A percentile compares a stretch with the other conserved stretches of the same genome.
Evolutionary conservation across 2,113 vertebrate genomes (phyloP).

Genomic region (Romanogobio albipinnatus): DNA sequence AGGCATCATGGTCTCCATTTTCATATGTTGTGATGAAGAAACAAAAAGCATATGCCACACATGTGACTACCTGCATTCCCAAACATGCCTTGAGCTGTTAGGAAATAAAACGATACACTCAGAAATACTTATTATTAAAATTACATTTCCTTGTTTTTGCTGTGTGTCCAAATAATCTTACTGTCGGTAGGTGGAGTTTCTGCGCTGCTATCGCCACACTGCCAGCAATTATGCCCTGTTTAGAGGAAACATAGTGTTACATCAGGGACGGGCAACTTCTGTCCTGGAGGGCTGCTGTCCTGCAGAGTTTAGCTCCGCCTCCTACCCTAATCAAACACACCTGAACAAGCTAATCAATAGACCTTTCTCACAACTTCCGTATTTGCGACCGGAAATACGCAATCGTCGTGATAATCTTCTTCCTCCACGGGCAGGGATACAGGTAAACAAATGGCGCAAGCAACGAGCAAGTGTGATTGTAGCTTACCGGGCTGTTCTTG

Average conservation of each 20-base stretch:
- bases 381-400: no score
- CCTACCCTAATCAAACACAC: no score
- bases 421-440: no score
- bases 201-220: slow-evolving; percentile 69
- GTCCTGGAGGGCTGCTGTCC: no score
- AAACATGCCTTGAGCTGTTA: slow-evolving; percentile 73
- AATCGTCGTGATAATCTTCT: no score
- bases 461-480: no score
- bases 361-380: no score
- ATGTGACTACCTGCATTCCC: slow-evolving; percentile 69
- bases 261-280: no score
- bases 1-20: accelerated
- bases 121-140: neutral
- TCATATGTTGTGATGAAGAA: neutral
- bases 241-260: neutral
- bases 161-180: slow-evolving; percentile 53
- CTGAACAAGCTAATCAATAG: no score
- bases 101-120: neutral
- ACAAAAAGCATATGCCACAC: slow-evolving; percentile 47
- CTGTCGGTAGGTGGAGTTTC: slow-evolving; percentile 70
- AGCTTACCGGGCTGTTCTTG: no score
- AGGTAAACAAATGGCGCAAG: no score
- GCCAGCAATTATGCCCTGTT: slow-evolving; percentile 70
- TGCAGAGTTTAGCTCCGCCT: no score
- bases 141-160: neutral